Percentiles rank a stretch among this genome's conserved stretches.
phyloP scores from a whole-genome alignment of 2,113 vertebrate species.

The Anthoscopus minutus region DNA sequence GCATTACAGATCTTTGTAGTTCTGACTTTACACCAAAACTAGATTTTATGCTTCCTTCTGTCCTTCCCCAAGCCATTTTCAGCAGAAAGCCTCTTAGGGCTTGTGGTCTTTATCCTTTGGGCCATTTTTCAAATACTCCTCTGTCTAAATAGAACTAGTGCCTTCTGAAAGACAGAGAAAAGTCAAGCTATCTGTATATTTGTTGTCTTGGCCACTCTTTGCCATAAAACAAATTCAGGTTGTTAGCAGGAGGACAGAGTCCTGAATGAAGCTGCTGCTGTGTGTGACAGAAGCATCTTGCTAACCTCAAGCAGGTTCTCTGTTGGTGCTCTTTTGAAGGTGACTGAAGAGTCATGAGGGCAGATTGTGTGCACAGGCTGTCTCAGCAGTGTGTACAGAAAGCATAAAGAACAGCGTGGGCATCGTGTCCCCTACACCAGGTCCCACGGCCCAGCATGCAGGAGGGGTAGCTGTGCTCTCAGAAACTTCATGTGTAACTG shows the following conservation, averaged over 20 bases:
- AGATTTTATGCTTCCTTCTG: background rate
- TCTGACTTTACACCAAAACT: background rate
- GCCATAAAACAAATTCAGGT: background rate
- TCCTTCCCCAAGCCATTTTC: background rate
- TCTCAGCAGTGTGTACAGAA: background rate
- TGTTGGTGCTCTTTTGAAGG: background rate
- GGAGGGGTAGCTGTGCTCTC: background rate
- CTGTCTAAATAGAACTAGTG: background rate
- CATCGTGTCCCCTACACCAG: accelerated
- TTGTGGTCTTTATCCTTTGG: background rate
- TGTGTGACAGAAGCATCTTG: background rate
- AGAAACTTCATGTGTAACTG: background rate
- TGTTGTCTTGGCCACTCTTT: background rate
- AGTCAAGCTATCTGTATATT: background rate
- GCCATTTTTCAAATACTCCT: background rate
- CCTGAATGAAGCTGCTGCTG: background rate
- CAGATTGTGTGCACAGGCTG: background rate
- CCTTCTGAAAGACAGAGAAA: background rate
- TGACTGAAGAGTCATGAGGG: background rate
- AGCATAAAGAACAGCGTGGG: accelerated
- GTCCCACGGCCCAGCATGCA: accelerated
- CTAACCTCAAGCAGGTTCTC: background rate
- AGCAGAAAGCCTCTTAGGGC: background rate
- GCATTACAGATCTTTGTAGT: background rate
- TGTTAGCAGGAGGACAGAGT: background rate